Percentiles rank a stretch among this genome's conserved stretches.
Conservation (phyloP, 1,140 invertebrate genomes). For the Hypothenemus hampei region DNA sequence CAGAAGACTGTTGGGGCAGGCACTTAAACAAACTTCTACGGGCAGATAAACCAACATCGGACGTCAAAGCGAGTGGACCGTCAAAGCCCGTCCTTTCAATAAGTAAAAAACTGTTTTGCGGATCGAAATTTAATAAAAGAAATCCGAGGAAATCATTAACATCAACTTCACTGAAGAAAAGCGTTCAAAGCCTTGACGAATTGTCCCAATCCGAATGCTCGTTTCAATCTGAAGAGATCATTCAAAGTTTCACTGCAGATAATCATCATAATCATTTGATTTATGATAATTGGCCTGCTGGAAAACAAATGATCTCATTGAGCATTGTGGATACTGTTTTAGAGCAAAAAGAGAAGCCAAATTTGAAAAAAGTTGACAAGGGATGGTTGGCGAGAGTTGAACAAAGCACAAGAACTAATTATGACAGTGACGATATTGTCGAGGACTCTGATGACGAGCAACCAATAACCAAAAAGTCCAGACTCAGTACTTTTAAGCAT, state of each 20-base stretch:
- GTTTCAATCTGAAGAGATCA: conserved; percentile 25
- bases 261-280: not conserved
- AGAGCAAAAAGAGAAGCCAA: conserved; percentile 28
- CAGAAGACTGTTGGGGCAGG: conserved; percentile 52
- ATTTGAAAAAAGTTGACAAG: conserved; percentile 35
- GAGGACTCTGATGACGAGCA: conserved; percentile 58
- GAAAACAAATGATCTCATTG: conserved; percentile 37
- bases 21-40: conserved; percentile 49
- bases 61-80: conserved; percentile 2
- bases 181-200: conserved; percentile 24
- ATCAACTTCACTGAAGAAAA: conserved; percentile 44
- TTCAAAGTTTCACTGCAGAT: conserved; percentile 6
- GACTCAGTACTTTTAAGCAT: conserved; percentile 18
- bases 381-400: conserved; percentile 41
- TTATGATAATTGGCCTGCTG: conserved; percentile 26
- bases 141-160: conserved; percentile 69
- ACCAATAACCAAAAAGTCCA: conserved; percentile 40
- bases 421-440: conserved; percentile 53
- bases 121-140: conserved; percentile 57
- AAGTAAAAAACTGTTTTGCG: conserved; percentile 67
- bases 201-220: not conserved
- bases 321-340: conserved; percentile 46
- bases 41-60: not conserved
- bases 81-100: conserved; percentile 43
- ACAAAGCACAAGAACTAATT: conserved; percentile 30